Percentiles rank a stretch among this genome's conserved stretches.
Evolutionary conservation across 2,113 vertebrate genomes (phyloP).

Genomic region (Crotophaga sulcirostris): DNA sequence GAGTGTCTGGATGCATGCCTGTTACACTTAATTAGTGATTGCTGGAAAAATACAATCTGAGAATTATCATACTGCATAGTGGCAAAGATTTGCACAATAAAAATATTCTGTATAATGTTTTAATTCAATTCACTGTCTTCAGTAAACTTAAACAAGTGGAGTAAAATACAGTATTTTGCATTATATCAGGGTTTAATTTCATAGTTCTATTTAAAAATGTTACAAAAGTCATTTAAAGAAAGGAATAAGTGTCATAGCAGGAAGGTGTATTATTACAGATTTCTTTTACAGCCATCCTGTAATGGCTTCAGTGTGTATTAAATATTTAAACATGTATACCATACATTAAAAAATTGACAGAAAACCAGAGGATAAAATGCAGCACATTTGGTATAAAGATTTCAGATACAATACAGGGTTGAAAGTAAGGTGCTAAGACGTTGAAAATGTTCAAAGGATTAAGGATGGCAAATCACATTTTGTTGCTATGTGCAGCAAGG

Average conservation of each 20-base stretch:
- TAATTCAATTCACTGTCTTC: background rate
- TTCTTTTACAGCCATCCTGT: background rate
- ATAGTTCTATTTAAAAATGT: background rate
- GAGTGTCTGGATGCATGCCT: conserved; percentile 22
- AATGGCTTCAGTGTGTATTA: background rate
- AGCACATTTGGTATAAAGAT: conserved; percentile 6
- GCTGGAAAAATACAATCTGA: background rate
- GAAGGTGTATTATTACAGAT: background rate
- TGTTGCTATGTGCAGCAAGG: conserved; percentile 73
- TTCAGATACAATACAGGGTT: background rate
- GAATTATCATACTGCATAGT: conserved; percentile 15
- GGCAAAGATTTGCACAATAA: background rate
- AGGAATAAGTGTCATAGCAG: background rate
- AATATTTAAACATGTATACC: conserved; percentile 6
- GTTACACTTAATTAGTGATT: conserved; percentile 27
- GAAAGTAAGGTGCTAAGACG: background rate
- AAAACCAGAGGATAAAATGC: background rate
- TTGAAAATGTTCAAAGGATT: conserved; percentile 66
- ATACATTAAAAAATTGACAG: background rate
- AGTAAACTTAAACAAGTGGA: background rate
- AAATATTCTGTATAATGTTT: background rate
- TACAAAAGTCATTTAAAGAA: background rate
- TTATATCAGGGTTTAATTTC: background rate
- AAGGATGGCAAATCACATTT: conserved; percentile 69
- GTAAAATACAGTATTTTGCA: background rate